Base-by-base conservation (phyloP, 2,888 invertebrate species). In the Apotomis betuletana region DNA sequence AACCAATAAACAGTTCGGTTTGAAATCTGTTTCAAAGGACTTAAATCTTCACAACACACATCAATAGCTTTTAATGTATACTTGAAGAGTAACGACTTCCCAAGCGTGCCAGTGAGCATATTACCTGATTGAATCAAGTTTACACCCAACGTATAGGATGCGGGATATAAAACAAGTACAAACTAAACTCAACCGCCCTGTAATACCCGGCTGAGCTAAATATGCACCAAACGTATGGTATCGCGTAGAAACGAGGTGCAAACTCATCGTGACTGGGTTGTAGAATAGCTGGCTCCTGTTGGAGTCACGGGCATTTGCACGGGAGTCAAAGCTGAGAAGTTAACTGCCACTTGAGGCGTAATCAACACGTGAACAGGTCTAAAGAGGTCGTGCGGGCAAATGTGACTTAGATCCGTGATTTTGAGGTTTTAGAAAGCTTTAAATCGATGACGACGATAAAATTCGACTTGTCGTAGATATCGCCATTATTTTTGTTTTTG, bases 261-360 rank as follows among this genome's bases (percentile, higher is more conserved):
- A 49, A 49, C 3, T 49, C 9, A 49, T 9, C 4, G 55, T 13
- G 2, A 5, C n/a, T 9, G 27, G 36, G 57, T 4, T 49, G 46
- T 58, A 46, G 9, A 3, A n/a, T 41, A 44, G 13, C 13, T 5
- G 55, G 55, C 64, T 64, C 57, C 0, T 49, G 10, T 49, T n/a
- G 36, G 49, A 12, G 46, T 44, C 57, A 3, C 4, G 8, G 64
- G 64, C 44, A 55, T 9, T 38, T 64, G 4, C 3, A 12, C n/a
- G 27, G 46, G 46, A n/a, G 49, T 49, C 65, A 67, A 67, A 67
- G 65, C 38, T n/a, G 44, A 67, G 49, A 27, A 13, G 27, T 58
- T 58, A 67, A 67, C 44, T 57, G 57, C 57, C 64, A 12, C 61
- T 61, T 27, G 49, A 1, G 27, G 49, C 5, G 63, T 38, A 67